Base-by-base conservation (phyloP, 1,140 invertebrate species). In the Drosophila virilis region DNA sequence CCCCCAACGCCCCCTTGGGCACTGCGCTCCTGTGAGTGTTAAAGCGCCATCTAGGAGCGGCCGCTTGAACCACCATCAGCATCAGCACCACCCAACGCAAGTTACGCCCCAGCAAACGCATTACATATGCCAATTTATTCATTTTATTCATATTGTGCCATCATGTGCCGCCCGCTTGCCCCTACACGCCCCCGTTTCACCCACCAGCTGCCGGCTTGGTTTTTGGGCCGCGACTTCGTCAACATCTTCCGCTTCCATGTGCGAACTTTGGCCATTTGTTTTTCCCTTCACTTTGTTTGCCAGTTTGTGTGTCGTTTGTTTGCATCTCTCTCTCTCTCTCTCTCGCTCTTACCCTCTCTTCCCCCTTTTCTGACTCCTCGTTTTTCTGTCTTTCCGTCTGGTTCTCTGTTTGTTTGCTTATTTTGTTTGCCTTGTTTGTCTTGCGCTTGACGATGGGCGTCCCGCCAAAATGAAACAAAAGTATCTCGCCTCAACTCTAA, bases 71-170 rank as follows among this genome's bases (percentile, higher is more conserved):
- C 22, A 28, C 22, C 22, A 28, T 5, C 22, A 61, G 40, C 60
- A 35, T 7, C 40, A 9, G 7, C 42, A 8, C 2, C 13, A 12
- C 54, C 54, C 15, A 60, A 10, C 40, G 22, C 57, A 33, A 45
- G 32, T 37, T 51, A 51, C 55, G 37, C 45, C 45, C 51, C 59
- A 60, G 62, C 77, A 79, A 88, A 82, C 78, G 72, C 78, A 86
- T 86, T 86, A 82, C 83, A 86, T 86, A 86, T 88, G 83, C 83
- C 83, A 86, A 86, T 86, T 86, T 86, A 86, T 86, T 86, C 83
- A 86, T 86, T 86, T 82, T 86, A 86, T 86, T 86, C 83, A 88
- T 86, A 88, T 86, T 86, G 83, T 79, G 66, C 57, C 68, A 69
- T 73, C 60, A 64, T 50, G 42, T 50, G 61, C 43, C 22, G 42